Base-by-base conservation (phyloP, 2,888 invertebrate species). In the Sialis lutaria region DNA sequence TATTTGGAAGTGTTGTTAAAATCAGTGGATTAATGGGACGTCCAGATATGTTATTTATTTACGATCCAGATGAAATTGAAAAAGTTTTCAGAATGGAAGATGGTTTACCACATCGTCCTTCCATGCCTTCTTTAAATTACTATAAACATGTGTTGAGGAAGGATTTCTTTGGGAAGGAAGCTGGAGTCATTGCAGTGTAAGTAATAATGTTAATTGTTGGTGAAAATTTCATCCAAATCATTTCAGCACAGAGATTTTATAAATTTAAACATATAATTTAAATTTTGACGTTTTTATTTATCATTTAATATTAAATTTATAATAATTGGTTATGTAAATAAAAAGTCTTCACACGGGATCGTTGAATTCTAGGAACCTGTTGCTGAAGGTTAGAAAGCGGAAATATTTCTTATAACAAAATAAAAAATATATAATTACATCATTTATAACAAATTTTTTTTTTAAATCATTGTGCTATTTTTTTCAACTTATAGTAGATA, bases 141-240 rank as follows among this genome's bases (percentile, higher is more conserved):
- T 82, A 82, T 63, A 82, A 82, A 53, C 79, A 81, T 55, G 75
- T 72, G 0, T 60, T 81, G 42, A 65, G 79, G 51, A 79, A 75
- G 59, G 75, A 81, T 44, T 79, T 79, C 58, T 82, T 82, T 55
- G 74, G 73, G 0, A 73, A 75, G 50, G 68, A 74, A 45, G 77
- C 77, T 0, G 82, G 82, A 42, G 77, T 82, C 5, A 82, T 82
- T 53, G 82, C 80, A 4, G 80, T 82, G 82, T 82, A 65, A 75
- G 79, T 67, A 32, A 10, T 35, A 34, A 2, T 9, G 7, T 31
- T 30, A 32, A 10, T 12, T 7, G n/a, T 40, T 7, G 40, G n/a
- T 9, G 8, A 35, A n/a, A 35, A 35, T 35, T 35, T n/a, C 35
- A 35, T 35, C n/a, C 9, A 4, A 35, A 35, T 35, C n/a, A 9